These are phyloP conservation scores for Anolis carolinensis DNA, from an alignment of 2,113 vertebrate genomes.

Conservation along the genomic window DNA sequence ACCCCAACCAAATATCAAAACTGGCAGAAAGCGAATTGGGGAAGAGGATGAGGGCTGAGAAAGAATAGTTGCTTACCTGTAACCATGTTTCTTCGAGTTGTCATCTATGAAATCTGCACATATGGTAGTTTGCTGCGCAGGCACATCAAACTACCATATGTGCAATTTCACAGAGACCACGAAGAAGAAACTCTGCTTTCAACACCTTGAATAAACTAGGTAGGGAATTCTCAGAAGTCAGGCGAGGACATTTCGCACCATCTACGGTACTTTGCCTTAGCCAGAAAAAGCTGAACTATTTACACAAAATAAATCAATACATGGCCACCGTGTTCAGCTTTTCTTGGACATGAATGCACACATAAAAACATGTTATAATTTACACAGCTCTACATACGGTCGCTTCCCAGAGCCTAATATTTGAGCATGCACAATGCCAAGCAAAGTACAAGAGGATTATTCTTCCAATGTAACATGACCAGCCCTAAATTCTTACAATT, in stretches of 20 bases:
- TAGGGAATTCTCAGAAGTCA: not conserved
- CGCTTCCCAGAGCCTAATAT: not conserved
- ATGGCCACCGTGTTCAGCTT: not conserved
- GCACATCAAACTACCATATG: no score
- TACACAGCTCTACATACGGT: not conserved
- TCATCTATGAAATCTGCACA: no score
- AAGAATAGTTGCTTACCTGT: not conserved
- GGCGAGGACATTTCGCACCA: not conserved
- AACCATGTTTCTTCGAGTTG: no score
- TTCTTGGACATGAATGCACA: not conserved
- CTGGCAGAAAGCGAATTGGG: not conserved
- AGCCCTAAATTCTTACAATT: not conserved
- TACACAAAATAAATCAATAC: not conserved
- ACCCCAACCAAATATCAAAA: no score
- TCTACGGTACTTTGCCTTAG: no score
- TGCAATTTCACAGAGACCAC: no score
- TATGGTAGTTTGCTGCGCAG: no score
- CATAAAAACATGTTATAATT: not conserved
- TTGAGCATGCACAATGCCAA: not conserved
- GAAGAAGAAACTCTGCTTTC: not conserved
- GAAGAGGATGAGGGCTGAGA: fast-evolving
- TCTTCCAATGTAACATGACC: not conserved
- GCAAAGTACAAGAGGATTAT: not conserved
- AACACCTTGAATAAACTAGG: not conserved
- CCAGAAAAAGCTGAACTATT: not conserved